Evolutionary conservation across 1,140 invertebrate species (phyloP), one percentile per base, ranked within the genome.

Genomic region (Saccostrea echinata): DNA sequence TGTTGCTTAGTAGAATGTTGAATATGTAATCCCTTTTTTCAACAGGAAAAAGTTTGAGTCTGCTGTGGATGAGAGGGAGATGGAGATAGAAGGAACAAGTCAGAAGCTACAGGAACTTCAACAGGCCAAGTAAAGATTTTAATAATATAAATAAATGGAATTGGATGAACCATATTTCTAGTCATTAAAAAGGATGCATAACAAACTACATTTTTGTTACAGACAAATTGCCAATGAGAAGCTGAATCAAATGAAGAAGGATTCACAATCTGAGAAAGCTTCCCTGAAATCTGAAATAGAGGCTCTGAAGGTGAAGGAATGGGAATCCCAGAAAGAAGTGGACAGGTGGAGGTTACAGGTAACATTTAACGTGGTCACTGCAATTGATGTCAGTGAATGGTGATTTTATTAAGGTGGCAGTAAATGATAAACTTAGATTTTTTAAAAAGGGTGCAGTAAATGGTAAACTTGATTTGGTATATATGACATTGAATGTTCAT

Each of bases 31-130:
- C 4, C 8, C 2, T 16, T 21, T 76, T 11, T 33, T 11, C 88
- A 51, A 68, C 71, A 94, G 94, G 80, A 82, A 90, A 71, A 91
- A 90, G 6, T 94, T 92, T 90, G 91, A 94, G 89, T 90, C 90
- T 76, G 92, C 92, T 35, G 88, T 93, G 0, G 91, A 92, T 83
- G 91, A 94, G 30, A 90, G 90, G 84, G 94, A 95, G 88, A 88
- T 90, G 84, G 91, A 94, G 81, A 86, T 93, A n/a, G 92, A 94
- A 84, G 92, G 92, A 52, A 90, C 91, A 4, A 91, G 88, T 51
- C 89, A 93, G 64, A 91, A 92, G 86, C 85, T 95, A 33, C 89
- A 93, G 55, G 90, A 90, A 11, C 91, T 94, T 82, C 89, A 93
- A 53, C 90, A 93, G 24, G 91, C 91, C 71, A 93, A 91, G 93